A percentile compares a stretch with the other conserved stretches of the same genome.
phyloP scores from a whole-genome alignment of 1,140 invertebrate species.

The Zelostemma sp. region DNA sequence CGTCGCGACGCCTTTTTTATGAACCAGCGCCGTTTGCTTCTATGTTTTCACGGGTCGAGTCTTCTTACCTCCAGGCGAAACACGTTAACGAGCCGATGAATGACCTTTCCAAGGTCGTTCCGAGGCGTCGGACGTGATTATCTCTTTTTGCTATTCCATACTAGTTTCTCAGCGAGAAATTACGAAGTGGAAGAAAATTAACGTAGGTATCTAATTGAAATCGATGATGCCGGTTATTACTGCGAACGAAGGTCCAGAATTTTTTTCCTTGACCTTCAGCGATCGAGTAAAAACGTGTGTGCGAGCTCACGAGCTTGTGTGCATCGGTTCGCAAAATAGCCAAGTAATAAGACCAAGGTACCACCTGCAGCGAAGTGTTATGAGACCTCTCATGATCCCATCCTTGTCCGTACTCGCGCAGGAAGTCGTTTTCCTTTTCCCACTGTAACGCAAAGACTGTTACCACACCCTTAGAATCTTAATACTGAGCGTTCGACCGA shows the following conservation, averaged over 20 bases:
- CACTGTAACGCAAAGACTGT: slow-evolving; percentile 38
- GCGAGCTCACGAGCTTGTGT: slow-evolving; percentile 13
- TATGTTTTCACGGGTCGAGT: too few species aligned
- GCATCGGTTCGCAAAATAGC: slow-evolving; percentile 51
- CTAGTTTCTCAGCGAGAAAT: slow-evolving; percentile 19
- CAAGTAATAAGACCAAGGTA: slow-evolving; percentile 60
- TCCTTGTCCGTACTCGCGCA: slow-evolving; percentile 44
- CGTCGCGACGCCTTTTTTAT: slow-evolving; percentile 13
- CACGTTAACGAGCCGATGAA: neutral
- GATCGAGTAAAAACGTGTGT: slow-evolving; percentile 16
- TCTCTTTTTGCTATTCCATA: slow-evolving; percentile 8
- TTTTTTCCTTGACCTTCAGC: slow-evolving; percentile 24
- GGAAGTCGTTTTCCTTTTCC: slow-evolving; percentile 32
- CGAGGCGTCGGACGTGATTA: neutral
- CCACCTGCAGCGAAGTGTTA: slow-evolving; percentile 67
- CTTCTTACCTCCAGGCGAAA: neutral
- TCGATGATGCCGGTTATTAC: slow-evolving; percentile 11
- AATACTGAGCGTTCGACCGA: slow-evolving; percentile 21
- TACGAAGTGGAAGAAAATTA: slow-evolving; percentile 27
- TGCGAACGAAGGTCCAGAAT: neutral
- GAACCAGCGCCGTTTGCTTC: too few species aligned
- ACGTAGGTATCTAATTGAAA: slow-evolving; percentile 16
- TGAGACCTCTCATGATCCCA: slow-evolving; percentile 57
- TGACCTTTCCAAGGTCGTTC: neutral
- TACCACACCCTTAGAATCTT: slow-evolving; percentile 52